Base-by-base conservation (phyloP, 2,888 invertebrate genomes). In the Cylindroiulus punctatus region DNA sequence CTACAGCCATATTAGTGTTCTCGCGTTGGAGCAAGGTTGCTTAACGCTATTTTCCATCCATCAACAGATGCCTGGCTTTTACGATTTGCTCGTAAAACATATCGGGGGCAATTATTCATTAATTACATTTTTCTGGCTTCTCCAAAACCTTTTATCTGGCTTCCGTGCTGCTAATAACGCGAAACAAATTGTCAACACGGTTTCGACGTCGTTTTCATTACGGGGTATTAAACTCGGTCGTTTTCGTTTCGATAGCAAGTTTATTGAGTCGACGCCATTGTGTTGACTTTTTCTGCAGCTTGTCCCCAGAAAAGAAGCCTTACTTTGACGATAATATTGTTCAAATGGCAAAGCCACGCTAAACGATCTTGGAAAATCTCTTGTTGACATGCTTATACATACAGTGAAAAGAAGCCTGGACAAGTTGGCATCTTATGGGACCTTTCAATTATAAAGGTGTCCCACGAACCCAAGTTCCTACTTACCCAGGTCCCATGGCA, bases 21-120 rank as follows among this genome's bases (percentile, higher is more conserved):
- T n/a, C n/a, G 36, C 36, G 7, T 4, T 36, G 7, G 36, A 36
- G 36, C 36, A n/a, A 65, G 26, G 26, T 26, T 65, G 65, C 22
- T 65, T 8, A 2, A 36, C 36, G 5, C n/a, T 19, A 14, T 30
- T 76, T 76, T 76, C 17, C 8, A 30, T 26, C 26, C 3, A 30
- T 76, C 76, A 14, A 30, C 76, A 76, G 76, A 76, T 30, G 76
- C 76, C 76, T 26, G 1, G 30, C 76, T 76, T 76, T 76, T 76
- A 76, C 76, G 76, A 76, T 76, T n/a, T 76, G 30, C 26, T 76
- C 30, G 76, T 76, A 76, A 76, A 76, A 76, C 30, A 76, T 76
- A 76, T 76, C 3, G 76, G 76, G 26, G 76, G 76, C 76, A 76
- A 30, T 76, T 76, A 76, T 76, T 76, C 76, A 76, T 76, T 76